Evolutionary conservation across 2,888 invertebrate genomes (phyloP), one percentile per base, ranked within the genome.

Genomic region (Erebia epiphron): DNA sequence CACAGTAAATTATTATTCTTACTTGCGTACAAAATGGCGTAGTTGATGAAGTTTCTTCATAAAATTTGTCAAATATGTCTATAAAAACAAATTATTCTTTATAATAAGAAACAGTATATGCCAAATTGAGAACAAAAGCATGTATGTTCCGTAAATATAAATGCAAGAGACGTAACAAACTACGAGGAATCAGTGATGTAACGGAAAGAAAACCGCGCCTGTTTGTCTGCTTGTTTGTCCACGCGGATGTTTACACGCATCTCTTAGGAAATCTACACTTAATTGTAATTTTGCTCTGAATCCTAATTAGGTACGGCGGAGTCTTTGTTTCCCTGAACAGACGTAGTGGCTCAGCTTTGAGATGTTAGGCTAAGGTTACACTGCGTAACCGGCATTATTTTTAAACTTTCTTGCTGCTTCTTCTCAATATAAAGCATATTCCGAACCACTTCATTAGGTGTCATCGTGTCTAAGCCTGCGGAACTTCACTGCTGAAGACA

Each of bases 221-320:
- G 76, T 78, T 77, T 76, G 79, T 79, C 78, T 76, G 72, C 68
- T 62, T 66, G 72, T 70, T 64, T 71, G 77, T 73, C 77, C 76
- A 76, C 77, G 75, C 71, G 61, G 65, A 63, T 73, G 70, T 69
- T 72, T 74, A 61, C 71, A 41, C 56, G 70, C 54, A 21, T 66
- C 64, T 67, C 66, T 58, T 16, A 62, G 64, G 71, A 52, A 75
- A 72, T 72, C 66, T 73, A 63, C 60, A 67, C 73, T 69, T 68
- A 68, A 75, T 69, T 57, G 52, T 62, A 41, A 73, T 43, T 63
- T 62, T 60, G 66, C 68, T 67, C 67, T 61, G 61, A 73, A 69
- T 73, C 63, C 65, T 65, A 73, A 70, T 71, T 71, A 16, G 16
- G 11, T 67, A n/a, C 52, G 18, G 43, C 56, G 57, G 58, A 49